Evolutionary conservation across 1,140 invertebrate species (phyloP), one percentile per base, ranked within the genome.

Genomic region (Pseudomyrmex cubaensis): DNA sequence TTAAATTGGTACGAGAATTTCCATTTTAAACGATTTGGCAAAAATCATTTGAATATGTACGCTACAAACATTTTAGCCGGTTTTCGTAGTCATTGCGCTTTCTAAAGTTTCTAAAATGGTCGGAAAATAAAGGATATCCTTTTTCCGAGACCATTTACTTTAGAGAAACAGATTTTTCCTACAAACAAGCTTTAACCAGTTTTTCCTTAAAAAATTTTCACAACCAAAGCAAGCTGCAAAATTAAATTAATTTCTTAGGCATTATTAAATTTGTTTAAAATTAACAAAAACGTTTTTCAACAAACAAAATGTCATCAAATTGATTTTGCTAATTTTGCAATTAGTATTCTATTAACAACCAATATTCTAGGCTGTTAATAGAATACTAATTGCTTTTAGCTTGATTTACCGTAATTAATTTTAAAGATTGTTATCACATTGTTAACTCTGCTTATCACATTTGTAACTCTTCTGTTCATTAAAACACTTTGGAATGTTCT

Each of bases 101-200:
- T n/a, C n/a, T n/a, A n/a, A n/a, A 59, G 15, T 61, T 80, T 59
- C 12, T 59, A 56, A 80, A 78, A 70, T 78, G 69, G 20, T 64
- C n/a, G 10, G 4, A 8, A 15, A 20, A 25, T 5, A 64, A 64
- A 44, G 46, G 15, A 20, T n/a, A 59, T 35, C 15, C 7, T 3
- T 70, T 3, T 25, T 50, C 8, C 1, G 52, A 63, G 25, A 52
- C 7, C 56, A 12, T 63, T 82, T 62, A 73, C n/a, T 74, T 52
- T 9, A 50, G 48, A 2, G 15, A 48, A 82, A 56, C 63, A 15
- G 17, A 25, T 2, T 82, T 72, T 59, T n/a, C 2, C 44, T 62
- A 50, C 9, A 76, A 76, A 64, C 48, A 80, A 80, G 66, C 76
- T 70, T 61, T 72, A 80, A 72, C 54, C 70, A 72, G 44, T 61